These are phyloP conservation scores for Oreochromis spilurus DNA, from an alignment of 2,113 vertebrate species.

Conservation along the genomic window DNA sequence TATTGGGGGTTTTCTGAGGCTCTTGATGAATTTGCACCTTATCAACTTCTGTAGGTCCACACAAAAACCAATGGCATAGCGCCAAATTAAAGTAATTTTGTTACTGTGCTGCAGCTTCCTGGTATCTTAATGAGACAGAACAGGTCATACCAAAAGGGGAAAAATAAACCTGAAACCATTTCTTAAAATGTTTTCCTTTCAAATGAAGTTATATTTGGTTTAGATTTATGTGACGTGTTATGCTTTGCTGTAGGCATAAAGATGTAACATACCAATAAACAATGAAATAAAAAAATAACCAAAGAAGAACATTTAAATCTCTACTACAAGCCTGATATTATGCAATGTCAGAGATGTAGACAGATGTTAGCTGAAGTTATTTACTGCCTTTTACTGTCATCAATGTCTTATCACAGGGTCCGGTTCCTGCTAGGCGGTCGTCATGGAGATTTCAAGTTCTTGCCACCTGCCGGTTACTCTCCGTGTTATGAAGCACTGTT, in stretches of 20 bases:
- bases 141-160: not conserved
- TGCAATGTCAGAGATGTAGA: not conserved
- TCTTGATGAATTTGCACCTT: not conserved
- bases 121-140: not conserved
- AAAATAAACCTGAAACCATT: not conserved
- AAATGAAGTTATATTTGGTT: not conserved
- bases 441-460: conserved; percentile 96
- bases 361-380: not conserved
- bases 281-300: not conserved
- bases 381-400: not conserved
- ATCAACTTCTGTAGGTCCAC: not conserved
- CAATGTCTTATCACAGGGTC: conserved; percentile 69
- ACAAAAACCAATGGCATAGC: not conserved
- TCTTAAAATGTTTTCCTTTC: not conserved
- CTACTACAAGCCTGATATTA: not conserved
- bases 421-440: conserved; percentile 93
- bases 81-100: not conserved
- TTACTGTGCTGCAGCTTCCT: not conserved
- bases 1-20: not conserved
- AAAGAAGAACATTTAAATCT: not conserved
- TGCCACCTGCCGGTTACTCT: conserved; percentile 90
- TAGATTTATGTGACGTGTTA: not conserved
- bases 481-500: conserved; percentile 95
- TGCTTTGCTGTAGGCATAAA: too few species aligned
- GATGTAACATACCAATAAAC: not conserved